Base-by-base conservation (phyloP, 2,888 invertebrate species). In the Nemapogon koenigi region DNA sequence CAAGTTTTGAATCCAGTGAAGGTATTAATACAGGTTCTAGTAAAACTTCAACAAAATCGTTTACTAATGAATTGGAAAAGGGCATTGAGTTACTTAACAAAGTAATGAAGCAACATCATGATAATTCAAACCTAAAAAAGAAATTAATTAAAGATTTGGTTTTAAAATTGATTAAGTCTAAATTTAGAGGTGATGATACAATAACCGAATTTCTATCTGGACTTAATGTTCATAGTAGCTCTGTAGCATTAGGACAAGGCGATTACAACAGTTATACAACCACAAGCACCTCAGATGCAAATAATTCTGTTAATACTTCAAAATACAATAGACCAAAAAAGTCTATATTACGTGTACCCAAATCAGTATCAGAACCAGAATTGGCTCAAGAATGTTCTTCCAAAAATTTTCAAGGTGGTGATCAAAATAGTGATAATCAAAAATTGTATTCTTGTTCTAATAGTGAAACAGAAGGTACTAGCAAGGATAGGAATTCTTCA, bases 101-200 rank as follows among this genome's bases (percentile, higher is more conserved):
- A 37, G 71, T 87, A 26, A 61, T 87, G 11, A 79, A 83, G 43
- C 79, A 82, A 17, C 81, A 83, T 44, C 81, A 82, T 46, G 81
- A 83, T 45, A 82, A 86, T 56, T 59, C 78, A 11, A 62, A 75
- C 22, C 68, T 83, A 3, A 87, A 86, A 57, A 84, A 84, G 46
- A 73, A 81, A 49, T 73, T 88, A 31, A 79, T 88, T 11, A 85
- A 84, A 50, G 83, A 84, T 52, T 80, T 89, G 37, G 83, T 88
- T 1, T 75, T 83, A 43, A 81, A 83, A 53, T 66, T 88, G 10
- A 59, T 85, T 0, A 81, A 79, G 31, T 72, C 81, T 1, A 83
- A 79, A 45, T 86, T 85, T 51, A 75, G 76, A 31, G 84, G 83
- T 52, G 86, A 86, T 44, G 78, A 73, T 26, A 72, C 62, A 43